phyloP scores from a whole-genome alignment of 2,113 vertebrate species.

The Sander vitreus region DNA sequence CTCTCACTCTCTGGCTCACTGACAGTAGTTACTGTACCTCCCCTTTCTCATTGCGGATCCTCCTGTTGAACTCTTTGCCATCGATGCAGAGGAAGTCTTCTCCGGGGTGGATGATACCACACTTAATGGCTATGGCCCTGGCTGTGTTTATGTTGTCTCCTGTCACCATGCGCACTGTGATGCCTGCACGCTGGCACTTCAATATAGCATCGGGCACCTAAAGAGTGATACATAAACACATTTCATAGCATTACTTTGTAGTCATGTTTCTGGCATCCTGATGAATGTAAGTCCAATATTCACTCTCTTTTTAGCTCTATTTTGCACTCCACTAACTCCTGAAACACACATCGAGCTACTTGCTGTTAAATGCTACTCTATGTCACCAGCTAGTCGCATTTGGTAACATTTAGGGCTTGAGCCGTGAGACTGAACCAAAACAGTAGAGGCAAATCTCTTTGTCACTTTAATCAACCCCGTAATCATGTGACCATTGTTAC shows the following conservation, averaged over 20 bases:
- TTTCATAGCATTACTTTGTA: background rate
- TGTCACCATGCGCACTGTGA: conserved; percentile 98
- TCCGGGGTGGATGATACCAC: conserved; percentile 96
- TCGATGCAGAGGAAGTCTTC: conserved; percentile 98
- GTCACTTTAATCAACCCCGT: background rate
- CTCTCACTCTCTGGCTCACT: conserved; percentile 1
- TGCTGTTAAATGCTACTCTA: background rate
- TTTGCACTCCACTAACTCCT: conserved; percentile 12
- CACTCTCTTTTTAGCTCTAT: background rate
- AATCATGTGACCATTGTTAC: background rate
- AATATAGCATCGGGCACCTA: conserved; percentile 97
- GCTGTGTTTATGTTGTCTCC: conserved; percentile 99
- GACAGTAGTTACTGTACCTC: conserved; percentile 84
- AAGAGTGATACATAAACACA: background rate
- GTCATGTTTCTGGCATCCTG: background rate
- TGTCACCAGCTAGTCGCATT: background rate
- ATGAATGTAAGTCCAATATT: background rate
- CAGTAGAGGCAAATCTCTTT: background rate
- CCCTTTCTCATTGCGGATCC: conserved; percentile 98
- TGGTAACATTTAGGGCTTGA: conserved; percentile 28
- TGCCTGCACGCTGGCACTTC: conserved; percentile 97
- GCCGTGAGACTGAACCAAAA: background rate
- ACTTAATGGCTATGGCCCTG: conserved; percentile 97
- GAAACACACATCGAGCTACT: background rate
- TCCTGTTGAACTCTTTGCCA: conserved; percentile 98